Evolutionary conservation across 2,888 invertebrate species (phyloP), one percentile per base, ranked within the genome.

Genomic region (Cepaea hortensis): DNA sequence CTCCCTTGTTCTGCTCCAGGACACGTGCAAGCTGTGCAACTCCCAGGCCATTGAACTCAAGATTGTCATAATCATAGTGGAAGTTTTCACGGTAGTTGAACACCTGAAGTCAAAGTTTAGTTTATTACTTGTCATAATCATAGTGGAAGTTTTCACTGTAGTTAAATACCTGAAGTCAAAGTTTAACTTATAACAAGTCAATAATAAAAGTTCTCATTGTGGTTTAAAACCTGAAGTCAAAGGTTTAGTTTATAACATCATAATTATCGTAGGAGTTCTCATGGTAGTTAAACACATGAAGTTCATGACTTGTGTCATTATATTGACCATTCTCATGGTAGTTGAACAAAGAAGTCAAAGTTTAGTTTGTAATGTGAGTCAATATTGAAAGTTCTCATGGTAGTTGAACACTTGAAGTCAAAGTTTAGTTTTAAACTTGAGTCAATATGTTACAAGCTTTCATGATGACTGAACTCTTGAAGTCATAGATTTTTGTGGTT

Each of bases 201-300:
- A 35, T 35, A 35, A 35, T 35, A 35, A 35, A 35, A 35, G 0
- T 35, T 35, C 35, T 35, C 35, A 35, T 35, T 35, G 35, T 35
- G 35, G 35, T 35, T 35, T 35, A 35, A 35, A 35, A 35, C 35
- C 35, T 35, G 35, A 35, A 35, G 35, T 35, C 1, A 35, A 35
- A 35, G 35, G 35, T 35, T 35, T 35, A 35, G 0, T 35, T 35
- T 35, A 35, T 35, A 35, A 35, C 35, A 35, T 35, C 85, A 46
- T 79, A 85, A 4, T 85, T 50, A 48, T 85, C 79, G 35, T 85
- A 68, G 79, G 79, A 85, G 79, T 55, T 85, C n/a, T 13, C 35
- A 1, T 55, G 85, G 65, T 85, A 85, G 85, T 85, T 65, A 68
- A 90, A 87, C 0, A 83, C 86, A 81, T 90, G n/a, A 46, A 46